These are phyloP conservation scores for Periophthalmus magnuspinnatus DNA, from an alignment of 2,797 vertebrate species.

Conservation along the genomic window DNA sequence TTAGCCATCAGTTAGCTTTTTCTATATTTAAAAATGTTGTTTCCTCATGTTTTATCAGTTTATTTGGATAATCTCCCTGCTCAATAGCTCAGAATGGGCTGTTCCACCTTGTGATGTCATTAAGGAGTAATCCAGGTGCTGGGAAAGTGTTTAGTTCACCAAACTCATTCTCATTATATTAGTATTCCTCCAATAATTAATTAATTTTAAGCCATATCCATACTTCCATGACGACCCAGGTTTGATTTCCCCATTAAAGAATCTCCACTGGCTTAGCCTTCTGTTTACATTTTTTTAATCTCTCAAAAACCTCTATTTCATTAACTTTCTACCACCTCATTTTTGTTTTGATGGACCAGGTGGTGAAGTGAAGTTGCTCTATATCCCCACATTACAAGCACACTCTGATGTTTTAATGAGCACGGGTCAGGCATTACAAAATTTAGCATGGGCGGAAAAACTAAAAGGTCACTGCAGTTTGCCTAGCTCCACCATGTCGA, in stretches of 20 bases:
- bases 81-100: too few relatives aligned
- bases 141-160: too few relatives aligned
- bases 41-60: too few relatives aligned
- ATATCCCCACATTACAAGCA: constrained; percentile 33
- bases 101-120: too few relatives aligned
- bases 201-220: too few relatives aligned
- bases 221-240: background rate
- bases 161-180: too few relatives aligned
- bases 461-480: constrained; percentile 37
- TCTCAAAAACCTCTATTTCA: background rate
- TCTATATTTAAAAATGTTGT: too few relatives aligned
- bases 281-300: background rate
- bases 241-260: background rate
- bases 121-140: too few relatives aligned
- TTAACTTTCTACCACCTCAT: background rate
- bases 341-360: constrained; percentile 20
- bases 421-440: constrained; percentile 32
- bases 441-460: constrained; percentile 29
- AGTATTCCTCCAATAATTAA: too few relatives aligned
- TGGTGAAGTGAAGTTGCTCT: constrained; percentile 28
- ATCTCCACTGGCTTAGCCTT: background rate
- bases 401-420: constrained; percentile 48
- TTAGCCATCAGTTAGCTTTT: too few relatives aligned
- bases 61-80: too few relatives aligned
- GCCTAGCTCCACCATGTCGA: constrained; percentile 31